A percentile compares a stretch with the other conserved stretches of the same genome.
Conservation (phyloP, 2,888 invertebrate genomes). For the Pandemis corylana region DNA sequence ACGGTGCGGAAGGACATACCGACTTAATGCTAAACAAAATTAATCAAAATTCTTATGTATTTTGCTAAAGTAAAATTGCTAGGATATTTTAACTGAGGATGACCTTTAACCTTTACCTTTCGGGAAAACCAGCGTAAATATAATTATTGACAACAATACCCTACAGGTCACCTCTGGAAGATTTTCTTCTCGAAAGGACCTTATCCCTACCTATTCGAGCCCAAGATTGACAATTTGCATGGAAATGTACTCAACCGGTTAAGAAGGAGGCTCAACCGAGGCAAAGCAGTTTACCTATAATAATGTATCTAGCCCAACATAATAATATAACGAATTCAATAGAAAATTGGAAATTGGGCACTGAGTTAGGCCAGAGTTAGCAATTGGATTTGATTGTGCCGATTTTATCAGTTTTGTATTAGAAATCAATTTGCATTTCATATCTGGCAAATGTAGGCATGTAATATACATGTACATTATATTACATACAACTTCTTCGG, state of each 20-base stretch:
- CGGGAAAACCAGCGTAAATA: constrained; percentile 5
- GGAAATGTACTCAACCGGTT: constrained; percentile 35
- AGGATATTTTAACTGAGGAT: not conserved
- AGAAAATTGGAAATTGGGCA: constrained; percentile 27
- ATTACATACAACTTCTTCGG: not conserved
- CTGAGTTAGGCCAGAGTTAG: not conserved
- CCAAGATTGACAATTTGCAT: constrained; percentile 39
- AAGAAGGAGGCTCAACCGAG: constrained; percentile 23
- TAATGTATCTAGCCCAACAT: constrained; percentile 31
- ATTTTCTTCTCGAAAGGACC: constrained; percentile 28
- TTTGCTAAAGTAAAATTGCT: not conserved
- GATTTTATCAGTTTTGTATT: constrained; percentile 5
- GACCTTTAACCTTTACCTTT: constrained; percentile 3
- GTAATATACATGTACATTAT: too few relatives aligned
- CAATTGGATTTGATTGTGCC: constrained; percentile 25
- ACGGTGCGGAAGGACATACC: too few relatives aligned
- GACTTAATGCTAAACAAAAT: too few relatives aligned
- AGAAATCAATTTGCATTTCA: not conserved
- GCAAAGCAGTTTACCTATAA: constrained; percentile 31
- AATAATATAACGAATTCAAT: constrained; percentile 29
- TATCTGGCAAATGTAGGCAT: not conserved
- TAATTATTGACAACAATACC: constrained; percentile 11
- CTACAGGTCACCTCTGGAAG: constrained; percentile 8
- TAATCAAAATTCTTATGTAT: too few relatives aligned
- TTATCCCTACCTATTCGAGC: constrained; percentile 24